Base-by-base conservation (phyloP, 2,797 vertebrate species). In the Enteromius viviparus region DNA sequence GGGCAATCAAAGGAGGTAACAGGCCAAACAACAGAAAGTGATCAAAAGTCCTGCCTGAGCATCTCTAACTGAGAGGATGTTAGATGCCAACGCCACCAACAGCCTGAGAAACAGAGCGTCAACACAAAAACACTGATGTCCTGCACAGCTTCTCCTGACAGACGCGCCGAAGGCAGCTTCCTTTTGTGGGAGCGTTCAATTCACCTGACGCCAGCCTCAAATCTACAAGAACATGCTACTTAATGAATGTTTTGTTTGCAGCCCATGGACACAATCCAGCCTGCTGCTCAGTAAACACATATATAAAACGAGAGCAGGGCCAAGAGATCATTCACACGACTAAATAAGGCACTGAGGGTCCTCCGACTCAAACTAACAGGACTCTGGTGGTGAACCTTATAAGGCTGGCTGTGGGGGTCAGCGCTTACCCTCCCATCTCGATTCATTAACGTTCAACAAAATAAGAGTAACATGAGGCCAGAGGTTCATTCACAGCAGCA, bases 211-310 rank as follows among this genome's bases (percentile, higher is more conserved):
- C 9, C 4, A 11, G 19, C 4, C 68, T 65, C 45, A 64, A 72
- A 84, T 65, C 68, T 64, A 53, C 34, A 78, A 42, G 32, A 51
- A 51, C 7, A 2, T 21, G n/a, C 49, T 75, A 66, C 47, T 66
- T 80, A 80, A 80, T 76, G 19, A 69, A 84, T 69, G 70, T 23
- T 69, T 80, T 84, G 78, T 79, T 66, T 79, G 47, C 69, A 55
- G 34, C 60, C 60, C 6, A 21, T 76, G 12, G 58, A 75, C 26
- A 75, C 26, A 49, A 80, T 80, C 51, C 70, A 80, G 37, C 62
- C 21, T 34, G 19, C 45, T 19, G 17, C 68, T 74, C n/a, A n/a
- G 77, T 75, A 58, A 80, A 75, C 60, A 75, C 47, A 76, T 11
- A 64, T 32, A 81, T 53, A 60, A 68, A 80, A 64, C 37, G 11